Evolutionary conservation across 2,888 invertebrate genomes (phyloP).

Genomic region (Stenolophus ochropezus): DNA sequence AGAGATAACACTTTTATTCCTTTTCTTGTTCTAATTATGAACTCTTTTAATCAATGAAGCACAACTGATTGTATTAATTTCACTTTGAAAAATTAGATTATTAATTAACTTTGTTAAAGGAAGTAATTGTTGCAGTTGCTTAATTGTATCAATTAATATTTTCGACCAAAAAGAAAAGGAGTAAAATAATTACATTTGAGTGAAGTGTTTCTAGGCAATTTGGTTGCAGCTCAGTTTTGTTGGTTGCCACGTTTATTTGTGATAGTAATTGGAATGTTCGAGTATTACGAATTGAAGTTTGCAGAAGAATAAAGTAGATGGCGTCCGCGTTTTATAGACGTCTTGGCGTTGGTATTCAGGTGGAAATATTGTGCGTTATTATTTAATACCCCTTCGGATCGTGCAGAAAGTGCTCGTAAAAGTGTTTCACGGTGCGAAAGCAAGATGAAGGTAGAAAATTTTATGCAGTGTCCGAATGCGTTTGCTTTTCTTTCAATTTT

Average conservation of each 20-base stretch:
- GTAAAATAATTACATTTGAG: too few species aligned
- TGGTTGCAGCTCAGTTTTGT: too few species aligned
- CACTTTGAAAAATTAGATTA: neutral
- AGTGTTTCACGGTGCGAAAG: neutral
- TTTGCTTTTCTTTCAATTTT: conserved; percentile 43
- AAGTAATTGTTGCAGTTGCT: neutral
- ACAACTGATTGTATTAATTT: neutral
- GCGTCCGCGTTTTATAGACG: neutral
- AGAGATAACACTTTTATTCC: neutral
- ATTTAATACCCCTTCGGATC: neutral
- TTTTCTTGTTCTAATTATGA: neutral
- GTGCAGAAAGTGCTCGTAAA: neutral
- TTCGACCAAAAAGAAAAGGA: neutral
- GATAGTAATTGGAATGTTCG: too few species aligned
- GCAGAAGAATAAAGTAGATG: neutral
- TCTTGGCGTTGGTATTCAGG: neutral
- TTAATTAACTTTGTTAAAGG: neutral
- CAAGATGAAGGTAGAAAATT: conserved; percentile 28
- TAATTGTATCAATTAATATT: neutral
- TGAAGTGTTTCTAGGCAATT: too few species aligned
- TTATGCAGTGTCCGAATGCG: conserved; percentile 20
- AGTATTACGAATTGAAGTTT: too few species aligned
- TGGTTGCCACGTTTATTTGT: too few species aligned
- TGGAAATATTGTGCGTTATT: neutral
- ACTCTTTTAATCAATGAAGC: neutral